These are phyloP conservation scores for Gorsachius goisagi DNA, from an alignment of 2,113 vertebrate species.

Conservation along the genomic window DNA sequence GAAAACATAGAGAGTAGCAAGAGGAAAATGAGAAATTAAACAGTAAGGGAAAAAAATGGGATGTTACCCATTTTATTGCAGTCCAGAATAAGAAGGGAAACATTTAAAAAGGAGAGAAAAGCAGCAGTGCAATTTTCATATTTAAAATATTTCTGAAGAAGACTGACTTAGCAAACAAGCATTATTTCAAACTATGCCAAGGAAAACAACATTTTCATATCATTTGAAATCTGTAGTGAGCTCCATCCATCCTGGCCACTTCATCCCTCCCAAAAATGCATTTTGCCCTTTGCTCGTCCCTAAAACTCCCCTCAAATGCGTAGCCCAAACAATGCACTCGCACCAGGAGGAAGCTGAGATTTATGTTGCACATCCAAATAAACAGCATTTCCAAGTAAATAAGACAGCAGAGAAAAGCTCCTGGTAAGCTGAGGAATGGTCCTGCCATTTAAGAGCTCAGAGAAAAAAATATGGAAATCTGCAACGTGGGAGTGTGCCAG, in stretches of 20 bases:
- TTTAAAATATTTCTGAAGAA: conserved; percentile 17
- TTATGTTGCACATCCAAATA: neutral
- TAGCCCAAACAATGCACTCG: neutral
- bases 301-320: neutral
- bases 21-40: conserved; percentile 33
- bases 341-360: neutral
- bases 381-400: neutral
- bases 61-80: conserved; percentile 60
- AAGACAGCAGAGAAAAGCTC: conserved; percentile 34
- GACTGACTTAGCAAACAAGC: neutral
- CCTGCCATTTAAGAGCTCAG: conserved; percentile 43
- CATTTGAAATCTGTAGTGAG: neutral
- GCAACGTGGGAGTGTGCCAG: conserved; percentile 13
- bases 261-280: neutral
- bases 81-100: conserved; percentile 5
- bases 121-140: neutral
- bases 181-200: neutral
- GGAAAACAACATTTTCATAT: neutral
- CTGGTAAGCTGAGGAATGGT: neutral
- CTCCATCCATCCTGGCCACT: neutral
- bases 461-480: neutral
- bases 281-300: neutral
- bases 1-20: neutral
- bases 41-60: conserved; percentile 47
- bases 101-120: conserved; percentile 19